Conservation (phyloP, 2,888 invertebrate species). For the Drosophila flavopinicola region DNA sequence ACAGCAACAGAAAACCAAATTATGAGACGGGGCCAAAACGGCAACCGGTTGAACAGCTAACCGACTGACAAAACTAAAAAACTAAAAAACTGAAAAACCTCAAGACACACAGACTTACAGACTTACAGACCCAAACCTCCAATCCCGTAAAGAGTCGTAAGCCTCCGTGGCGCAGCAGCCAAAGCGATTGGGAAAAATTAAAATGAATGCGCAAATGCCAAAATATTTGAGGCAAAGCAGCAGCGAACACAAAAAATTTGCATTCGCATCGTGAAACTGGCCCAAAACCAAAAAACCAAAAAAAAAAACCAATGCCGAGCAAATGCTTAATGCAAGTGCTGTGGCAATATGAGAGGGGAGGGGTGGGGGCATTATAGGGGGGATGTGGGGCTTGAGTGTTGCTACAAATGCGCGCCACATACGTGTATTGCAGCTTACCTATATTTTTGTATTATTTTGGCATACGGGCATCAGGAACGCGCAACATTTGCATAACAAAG, state of each 20-base stretch:
- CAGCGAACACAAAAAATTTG: conserved; percentile 46
- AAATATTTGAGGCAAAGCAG: conserved; percentile 67
- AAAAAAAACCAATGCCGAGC: conserved; percentile 42
- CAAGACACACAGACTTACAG: conserved; percentile 30
- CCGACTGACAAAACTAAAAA: conserved; percentile 20
- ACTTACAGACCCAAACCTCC: conserved; percentile 8
- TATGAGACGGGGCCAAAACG: conserved; percentile 61
- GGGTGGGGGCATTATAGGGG: not conserved
- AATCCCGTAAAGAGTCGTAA: not conserved
- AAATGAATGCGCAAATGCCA: conserved; percentile 80
- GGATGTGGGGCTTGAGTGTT: conserved; percentile 9
- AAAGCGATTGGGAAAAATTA: conserved; percentile 53
- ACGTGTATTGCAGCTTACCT: conserved; percentile 19
- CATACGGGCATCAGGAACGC: conserved; percentile 47
- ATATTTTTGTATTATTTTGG: conserved; percentile 12
- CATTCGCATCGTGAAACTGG: conserved; percentile 62
- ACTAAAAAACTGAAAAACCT: conserved; percentile 10
- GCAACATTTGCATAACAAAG: conserved; percentile 73
- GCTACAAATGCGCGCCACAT: conserved; percentile 42
- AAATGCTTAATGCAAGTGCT: conserved; percentile 43
- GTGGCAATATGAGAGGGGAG: not conserved
- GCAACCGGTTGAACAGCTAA: conserved; percentile 70
- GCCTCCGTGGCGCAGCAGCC: conserved; percentile 3
- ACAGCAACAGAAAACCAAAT: conserved; percentile 66
- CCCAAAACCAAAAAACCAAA: conserved; percentile 44